Conservation (phyloP, 2,797 vertebrate species). For the Acrocephalus scirpaceus region DNA sequence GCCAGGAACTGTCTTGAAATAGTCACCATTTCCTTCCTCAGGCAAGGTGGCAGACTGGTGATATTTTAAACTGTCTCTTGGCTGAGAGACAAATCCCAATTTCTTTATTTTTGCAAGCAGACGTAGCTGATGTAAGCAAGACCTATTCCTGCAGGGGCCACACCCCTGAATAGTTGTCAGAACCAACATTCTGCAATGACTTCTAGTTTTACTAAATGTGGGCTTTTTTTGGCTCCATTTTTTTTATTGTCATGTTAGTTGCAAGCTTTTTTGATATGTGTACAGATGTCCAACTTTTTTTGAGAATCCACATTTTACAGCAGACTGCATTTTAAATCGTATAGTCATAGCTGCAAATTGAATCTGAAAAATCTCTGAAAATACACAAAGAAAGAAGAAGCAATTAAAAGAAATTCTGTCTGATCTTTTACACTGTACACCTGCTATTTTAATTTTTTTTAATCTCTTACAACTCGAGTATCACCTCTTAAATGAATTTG, state of each 20-base stretch:
- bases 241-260: neutral
- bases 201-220: neutral
- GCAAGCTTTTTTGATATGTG: neutral
- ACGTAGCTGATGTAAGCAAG: neutral
- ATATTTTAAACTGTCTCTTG: conserved; percentile 34
- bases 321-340: neutral
- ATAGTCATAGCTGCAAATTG: neutral
- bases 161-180: neutral
- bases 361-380: neutral
- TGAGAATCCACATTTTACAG: neutral
- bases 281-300: neutral
- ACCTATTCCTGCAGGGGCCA: neutral
- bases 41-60: conserved; percentile 32
- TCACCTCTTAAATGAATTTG: conserved; percentile 11
- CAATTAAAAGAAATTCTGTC: neutral
- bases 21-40: conserved; percentile 30
- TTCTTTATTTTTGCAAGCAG: conserved; percentile 5
- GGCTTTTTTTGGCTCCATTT: neutral
- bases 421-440: neutral
- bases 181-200: neutral
- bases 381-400: neutral
- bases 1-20: conserved; percentile 9
- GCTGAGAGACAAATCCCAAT: neutral
- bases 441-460: neutral
- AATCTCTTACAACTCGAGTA: neutral